Evolutionary conservation across 2,113 vertebrate genomes (phyloP).

Genomic region (Glaucidium brasilianum): DNA sequence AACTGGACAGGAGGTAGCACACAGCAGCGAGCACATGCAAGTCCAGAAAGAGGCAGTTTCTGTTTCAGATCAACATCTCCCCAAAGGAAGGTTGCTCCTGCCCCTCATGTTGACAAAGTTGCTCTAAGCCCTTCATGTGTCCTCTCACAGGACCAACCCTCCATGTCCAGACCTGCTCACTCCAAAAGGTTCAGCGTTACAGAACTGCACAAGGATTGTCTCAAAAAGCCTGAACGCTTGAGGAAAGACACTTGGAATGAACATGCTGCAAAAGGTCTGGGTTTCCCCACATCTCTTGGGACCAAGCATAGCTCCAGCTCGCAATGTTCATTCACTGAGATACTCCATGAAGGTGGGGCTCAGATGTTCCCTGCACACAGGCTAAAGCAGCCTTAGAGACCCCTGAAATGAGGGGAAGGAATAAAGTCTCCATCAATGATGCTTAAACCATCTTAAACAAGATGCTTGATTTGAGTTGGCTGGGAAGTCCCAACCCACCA

Average conservation of each 20-base stretch:
- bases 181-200: background rate
- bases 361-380: background rate
- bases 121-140: background rate
- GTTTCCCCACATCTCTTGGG: background rate
- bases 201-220: background rate
- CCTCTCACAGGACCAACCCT: background rate
- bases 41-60: background rate
- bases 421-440: background rate
- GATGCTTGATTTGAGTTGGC: background rate
- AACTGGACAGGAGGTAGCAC: background rate
- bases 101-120: background rate
- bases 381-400: background rate
- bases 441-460: background rate
- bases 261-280: background rate
- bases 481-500: background rate
- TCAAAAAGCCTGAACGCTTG: background rate
- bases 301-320: background rate
- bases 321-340: background rate
- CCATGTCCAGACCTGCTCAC: background rate
- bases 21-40: rapidly evolving
- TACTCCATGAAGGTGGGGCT: background rate
- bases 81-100: background rate
- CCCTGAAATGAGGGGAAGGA: background rate
- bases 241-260: background rate
- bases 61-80: background rate